Percentiles rank a stretch among this genome's conserved stretches.
phyloP scores from a whole-genome alignment of 2,797 vertebrate genomes.

The Caiman crocodilus region DNA sequence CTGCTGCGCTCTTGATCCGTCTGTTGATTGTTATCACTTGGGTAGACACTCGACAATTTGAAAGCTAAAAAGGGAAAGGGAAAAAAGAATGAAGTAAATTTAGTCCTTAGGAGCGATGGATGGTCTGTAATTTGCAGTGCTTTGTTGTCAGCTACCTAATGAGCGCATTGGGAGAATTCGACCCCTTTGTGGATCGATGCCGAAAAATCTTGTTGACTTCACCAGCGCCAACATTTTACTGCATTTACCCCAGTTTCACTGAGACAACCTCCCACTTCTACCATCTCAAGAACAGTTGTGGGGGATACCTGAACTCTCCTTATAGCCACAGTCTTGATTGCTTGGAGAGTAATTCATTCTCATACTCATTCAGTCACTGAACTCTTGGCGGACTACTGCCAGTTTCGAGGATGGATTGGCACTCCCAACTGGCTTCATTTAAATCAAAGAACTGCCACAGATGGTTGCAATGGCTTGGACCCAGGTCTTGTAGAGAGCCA shows the following conservation, averaged over 20 bases:
- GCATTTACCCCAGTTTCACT: not conserved
- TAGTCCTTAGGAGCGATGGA: not conserved
- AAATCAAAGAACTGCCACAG: not conserved
- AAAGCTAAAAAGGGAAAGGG: constrained; percentile 49
- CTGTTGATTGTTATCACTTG: constrained; percentile 70
- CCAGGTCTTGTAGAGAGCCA: not conserved
- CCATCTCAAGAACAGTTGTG: not conserved
- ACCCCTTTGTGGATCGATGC: fast-evolving
- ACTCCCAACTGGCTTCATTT: not conserved
- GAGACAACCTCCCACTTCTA: not conserved
- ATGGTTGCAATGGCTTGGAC: constrained; percentile 7
- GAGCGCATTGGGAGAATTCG: not conserved
- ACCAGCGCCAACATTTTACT: not conserved
- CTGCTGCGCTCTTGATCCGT: constrained; percentile 48
- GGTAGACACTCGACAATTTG: constrained; percentile 29
- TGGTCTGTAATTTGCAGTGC: not conserved
- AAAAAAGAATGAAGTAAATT: constrained; percentile 7
- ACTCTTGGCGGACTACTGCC: not conserved
- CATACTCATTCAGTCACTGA: not conserved
- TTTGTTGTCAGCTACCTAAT: not conserved
- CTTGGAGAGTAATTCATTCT: fast-evolving
- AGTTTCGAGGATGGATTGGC: not conserved
- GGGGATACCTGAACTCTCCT: not conserved
- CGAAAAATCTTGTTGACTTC: not conserved
- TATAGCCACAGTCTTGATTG: fast-evolving